Base-by-base conservation (phyloP, 1,140 invertebrate species). In the Orius laevigatus region DNA sequence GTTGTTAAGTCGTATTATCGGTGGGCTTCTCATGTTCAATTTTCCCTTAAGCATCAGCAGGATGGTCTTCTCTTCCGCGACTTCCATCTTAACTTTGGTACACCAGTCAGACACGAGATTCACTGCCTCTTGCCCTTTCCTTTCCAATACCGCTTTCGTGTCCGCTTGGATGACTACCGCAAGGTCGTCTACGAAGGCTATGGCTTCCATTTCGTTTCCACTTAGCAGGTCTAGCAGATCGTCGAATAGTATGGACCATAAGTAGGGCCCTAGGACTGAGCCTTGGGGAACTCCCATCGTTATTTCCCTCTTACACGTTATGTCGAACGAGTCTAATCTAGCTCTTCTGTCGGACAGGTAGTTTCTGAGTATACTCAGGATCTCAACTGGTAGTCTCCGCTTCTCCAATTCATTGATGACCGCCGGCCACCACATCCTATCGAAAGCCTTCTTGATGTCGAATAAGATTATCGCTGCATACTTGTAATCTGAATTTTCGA, bases 201-300 rank as follows among this genome's bases (percentile, higher is more conserved):
- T 18, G 11, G 16, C 33, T 5, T 25, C 48, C 8, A 20, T 32
- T 11, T 38, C 16, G 38, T 41, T 38, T 14, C 25, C 3, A 25
- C n/a, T n/a, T n/a, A n/a, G n/a, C n/a, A 25, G 8, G 25, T 25
- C 25, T 25, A n/a, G n/a, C n/a, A n/a, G n/a, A 3, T 33, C 52
- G 38, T 65, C 59, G 16, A 63, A 64, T 0, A 51, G 16, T 2
- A 55, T 36, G 35, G 62, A 62, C 60, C 61, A 63, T 0, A 63
- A 48, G 10, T 56, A 55, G 0, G 59, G 62, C 1, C 60, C 59
- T n/a, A n/a, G 45, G 3, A 61, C 50, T 3, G 56, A 59, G 0
- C 60, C 60, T 41, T 65, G 59, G 2, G 61, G 57, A 9, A 59
- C 56, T 4, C 54, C 55, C 6, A 43, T 45, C 10, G 48, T 51